Conservation (phyloP, 35 echinoderm and acorn worm genomes). For the Ptychodera flava region DNA sequence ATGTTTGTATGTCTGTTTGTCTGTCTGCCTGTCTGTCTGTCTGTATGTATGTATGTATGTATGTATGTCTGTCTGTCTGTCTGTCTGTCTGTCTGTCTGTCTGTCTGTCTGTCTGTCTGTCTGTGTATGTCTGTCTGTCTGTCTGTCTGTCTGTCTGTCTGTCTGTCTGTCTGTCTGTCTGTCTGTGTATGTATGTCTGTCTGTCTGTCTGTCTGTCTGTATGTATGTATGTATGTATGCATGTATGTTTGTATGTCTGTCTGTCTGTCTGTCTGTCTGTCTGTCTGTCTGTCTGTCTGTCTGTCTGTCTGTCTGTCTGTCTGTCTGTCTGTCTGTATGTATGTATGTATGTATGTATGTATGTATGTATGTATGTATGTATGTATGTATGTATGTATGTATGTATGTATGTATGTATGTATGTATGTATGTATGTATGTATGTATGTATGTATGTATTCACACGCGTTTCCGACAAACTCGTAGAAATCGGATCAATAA, state of each 20-base stretch:
- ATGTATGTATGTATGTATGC: too few relatives aligned
- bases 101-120: background rate
- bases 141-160: background rate
- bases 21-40: too few relatives aligned
- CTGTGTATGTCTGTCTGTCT: background rate
- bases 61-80: background rate
- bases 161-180: background rate
- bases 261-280: background rate
- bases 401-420: background rate
- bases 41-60: too few relatives aligned
- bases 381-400: too few relatives aligned
- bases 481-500: too few relatives aligned
- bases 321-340: background rate
- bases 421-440: background rate
- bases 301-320: background rate
- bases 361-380: background rate
- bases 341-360: background rate
- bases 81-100: background rate
- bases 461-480: too few relatives aligned
- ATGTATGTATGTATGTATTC: background rate
- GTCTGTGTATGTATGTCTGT: too few relatives aligned
- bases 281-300: background rate
- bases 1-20: too few relatives aligned
- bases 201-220: background rate
- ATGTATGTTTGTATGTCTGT: background rate